Evolutionary conservation across 2,113 vertebrate species (phyloP), one percentile per base, ranked within the genome.

Genomic region (Platichthys stellatus): DNA sequence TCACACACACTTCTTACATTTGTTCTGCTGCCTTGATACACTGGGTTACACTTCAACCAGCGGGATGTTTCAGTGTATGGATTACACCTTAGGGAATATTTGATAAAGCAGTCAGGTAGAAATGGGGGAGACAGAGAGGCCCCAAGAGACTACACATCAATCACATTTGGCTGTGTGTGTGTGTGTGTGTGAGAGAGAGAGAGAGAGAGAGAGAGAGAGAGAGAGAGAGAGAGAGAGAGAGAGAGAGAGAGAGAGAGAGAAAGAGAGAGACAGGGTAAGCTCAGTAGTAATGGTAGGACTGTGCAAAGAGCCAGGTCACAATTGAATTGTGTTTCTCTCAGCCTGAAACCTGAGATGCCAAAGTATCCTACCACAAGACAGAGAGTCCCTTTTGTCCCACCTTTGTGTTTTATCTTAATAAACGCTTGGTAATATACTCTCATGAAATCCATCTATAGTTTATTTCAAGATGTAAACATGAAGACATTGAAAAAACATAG

Each of bases 271-370:
- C 58, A 5, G n/a, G 31, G 14, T 10, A 31, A 24, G 35, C 49
- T 61, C 43, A 53, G 47, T 54, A 74, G 70, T 60, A 73, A 31
- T 15, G 28, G 80, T 81, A 59, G 84, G 72, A 72, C 73, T 73
- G 70, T 62, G 85, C 72, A 76, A 82, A 83, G 73, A 91, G 84
- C 45, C 81, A 89, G 84, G 84, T 89, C 90, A 89, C 78, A 51
- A 86, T 69, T 89, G 89, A 87, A 90, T 93, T 91, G 87, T 86
- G 84, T 93, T 92, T 90, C 90, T 83, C 70, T 77, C 68, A 47
- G 84, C 65, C 63, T 90, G 92, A 90, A 95, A 94, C 88, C 83
- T 82, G 90, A 92, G 81, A 64, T 47, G 65, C 63, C 72, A 63
- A 59, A 86, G 82, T 84, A 81, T 79, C 86, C 81, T 71, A 68